A percentile compares a stretch with the other conserved stretches of the same genome.
These are phyloP conservation scores for Gymnoscopelus microlampas DNA, from an alignment of 2,797 vertebrate species.

Conservation along the genomic window DNA sequence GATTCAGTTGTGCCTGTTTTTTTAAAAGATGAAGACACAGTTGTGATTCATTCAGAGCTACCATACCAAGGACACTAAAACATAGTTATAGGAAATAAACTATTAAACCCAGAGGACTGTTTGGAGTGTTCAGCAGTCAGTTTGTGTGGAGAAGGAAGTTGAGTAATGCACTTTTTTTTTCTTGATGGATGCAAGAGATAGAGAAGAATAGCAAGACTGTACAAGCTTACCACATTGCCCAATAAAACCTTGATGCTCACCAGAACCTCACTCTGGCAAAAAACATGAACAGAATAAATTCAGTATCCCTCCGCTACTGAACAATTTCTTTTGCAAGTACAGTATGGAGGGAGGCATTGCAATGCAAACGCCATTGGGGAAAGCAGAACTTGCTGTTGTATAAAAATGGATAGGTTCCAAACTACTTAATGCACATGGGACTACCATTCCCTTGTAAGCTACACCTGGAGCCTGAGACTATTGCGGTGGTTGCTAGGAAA, in stretches of 20 bases:
- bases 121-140: constrained; percentile 34
- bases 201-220: constrained; percentile 25
- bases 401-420: constrained; percentile 64
- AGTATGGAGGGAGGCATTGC: too few relatives aligned
- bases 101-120: constrained; percentile 30
- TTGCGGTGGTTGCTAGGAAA: constrained; percentile 79
- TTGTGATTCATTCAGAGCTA: too few relatives aligned
- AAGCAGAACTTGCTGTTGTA: constrained; percentile 31
- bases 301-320: constrained; percentile 36
- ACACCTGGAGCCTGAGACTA: constrained; percentile 75
- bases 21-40: background rate
- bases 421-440: constrained; percentile 63
- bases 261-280: constrained; percentile 29
- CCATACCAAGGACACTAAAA: too few relatives aligned
- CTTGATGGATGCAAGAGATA: constrained; percentile 54
- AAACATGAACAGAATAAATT: constrained; percentile 36
- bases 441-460: constrained; percentile 61
- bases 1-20: background rate
- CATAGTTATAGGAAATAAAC: constrained; percentile 19
- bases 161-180: constrained; percentile 16
- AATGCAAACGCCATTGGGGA: too few relatives aligned
- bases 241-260: constrained; percentile 49
- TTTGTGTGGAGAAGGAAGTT: constrained; percentile 28
- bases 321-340: constrained; percentile 28
- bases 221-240: constrained; percentile 38